Conservation (phyloP, 1,140 invertebrate genomes). For the Aricia agestis region DNA sequence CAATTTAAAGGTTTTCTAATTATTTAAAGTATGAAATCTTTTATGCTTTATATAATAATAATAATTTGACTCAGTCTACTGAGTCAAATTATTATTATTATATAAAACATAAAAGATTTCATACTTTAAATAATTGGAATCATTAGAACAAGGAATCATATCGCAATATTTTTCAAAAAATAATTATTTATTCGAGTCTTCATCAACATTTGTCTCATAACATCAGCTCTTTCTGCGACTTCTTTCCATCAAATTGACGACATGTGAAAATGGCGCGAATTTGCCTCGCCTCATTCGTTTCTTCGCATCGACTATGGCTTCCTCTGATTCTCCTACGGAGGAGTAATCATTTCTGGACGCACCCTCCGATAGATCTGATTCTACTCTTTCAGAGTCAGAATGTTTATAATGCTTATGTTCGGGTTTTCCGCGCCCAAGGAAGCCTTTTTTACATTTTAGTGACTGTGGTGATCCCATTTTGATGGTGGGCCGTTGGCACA, state of each 20-base stretch:
- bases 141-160: too few species aligned
- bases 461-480: constrained; percentile 46
- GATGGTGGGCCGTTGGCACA: constrained; percentile 51
- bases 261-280: constrained; percentile 57
- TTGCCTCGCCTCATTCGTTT: constrained; percentile 50
- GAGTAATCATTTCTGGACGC: constrained; percentile 53
- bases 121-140: too few species aligned
- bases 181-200: background rate
- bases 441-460: constrained; percentile 39
- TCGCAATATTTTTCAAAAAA: too few species aligned
- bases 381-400: constrained; percentile 54
- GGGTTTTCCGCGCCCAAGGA: constrained; percentile 32
- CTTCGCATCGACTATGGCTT: constrained; percentile 48
- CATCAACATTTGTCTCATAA: constrained; percentile 36
- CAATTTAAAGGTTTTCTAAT: too few species aligned
- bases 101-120: too few species aligned
- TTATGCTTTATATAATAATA: too few species aligned
- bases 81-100: too few species aligned
- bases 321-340: constrained; percentile 52
- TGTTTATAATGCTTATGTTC: constrained; percentile 57
- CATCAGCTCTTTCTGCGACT: constrained; percentile 51
- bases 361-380: constrained; percentile 55
- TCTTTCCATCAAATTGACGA: constrained; percentile 68
- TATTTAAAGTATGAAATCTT: too few species aligned
- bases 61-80: too few species aligned